Evolutionary conservation across 2,113 vertebrate species (phyloP), one percentile per base, ranked within the genome.

Genomic region (Eurypyga helias): DNA sequence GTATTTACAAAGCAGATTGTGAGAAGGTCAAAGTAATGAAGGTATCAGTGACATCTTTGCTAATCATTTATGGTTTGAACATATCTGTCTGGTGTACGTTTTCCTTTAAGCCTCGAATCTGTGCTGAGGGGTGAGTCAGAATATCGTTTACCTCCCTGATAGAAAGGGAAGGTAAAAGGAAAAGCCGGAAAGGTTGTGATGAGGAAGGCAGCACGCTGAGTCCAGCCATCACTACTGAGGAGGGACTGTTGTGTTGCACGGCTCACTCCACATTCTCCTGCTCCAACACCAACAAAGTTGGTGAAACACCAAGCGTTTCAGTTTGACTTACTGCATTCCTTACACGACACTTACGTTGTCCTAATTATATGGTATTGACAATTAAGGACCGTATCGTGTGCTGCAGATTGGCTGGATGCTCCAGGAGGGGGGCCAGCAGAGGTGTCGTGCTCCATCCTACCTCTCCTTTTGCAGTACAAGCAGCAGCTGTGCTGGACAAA

Each of bases 311-410:
- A 97, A 83, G 77, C 6, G 4, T 78, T 96, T 87, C 61, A 26
- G 80, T 96, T 98, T 97, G 96, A 97, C 95, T 96, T 95, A 93
- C 17, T 96, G 83, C 36, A 45, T 93, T 97, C 89, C 88, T 98
- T 97, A 98, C 98, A 97, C 7, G 55, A 93, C 87, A 72, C 87
- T 97, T 97, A 96, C 72, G 81, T 97, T 97, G 91, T 93, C 97
- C 95, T 97, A 98, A 97, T 98, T 98, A 97, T 90, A 97, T 36
- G 46, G 97, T 98, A 97, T 97, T 95, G 95, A 98, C 97, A 98
- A 97, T 98, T 98, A 98, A 96, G 97, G 98, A 98, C 97, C 29
- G 41, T 95, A 97, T 97, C n/a, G 52, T 77, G 92, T 97, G 94
- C 95, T 31, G 51, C 73, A 95, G 96, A 87, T 82, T 5, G 31